These are phyloP conservation scores for Palaemon carinicauda DNA, from an alignment of 1,140 invertebrate species.

Conservation along the genomic window DNA sequence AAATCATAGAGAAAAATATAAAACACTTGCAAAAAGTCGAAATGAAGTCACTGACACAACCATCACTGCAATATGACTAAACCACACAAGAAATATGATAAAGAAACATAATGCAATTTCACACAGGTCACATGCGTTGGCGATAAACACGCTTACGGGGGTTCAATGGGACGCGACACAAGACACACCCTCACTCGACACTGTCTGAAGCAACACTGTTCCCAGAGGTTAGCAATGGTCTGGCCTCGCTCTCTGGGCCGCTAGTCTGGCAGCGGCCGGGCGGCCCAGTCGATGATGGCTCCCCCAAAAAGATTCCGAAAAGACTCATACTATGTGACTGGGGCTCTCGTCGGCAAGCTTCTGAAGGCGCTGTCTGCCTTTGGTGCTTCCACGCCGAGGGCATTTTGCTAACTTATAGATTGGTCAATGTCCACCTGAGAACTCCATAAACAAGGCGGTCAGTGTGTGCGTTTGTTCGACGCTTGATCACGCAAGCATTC, in stretches of 20 bases:
- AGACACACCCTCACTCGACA: slow-evolving; percentile 30
- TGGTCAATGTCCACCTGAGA: neutral
- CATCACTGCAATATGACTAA: neutral
- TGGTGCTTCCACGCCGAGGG: neutral
- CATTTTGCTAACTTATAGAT: neutral
- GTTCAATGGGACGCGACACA: neutral
- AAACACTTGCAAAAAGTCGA: neutral
- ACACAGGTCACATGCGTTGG: neutral
- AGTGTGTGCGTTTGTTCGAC: no score
- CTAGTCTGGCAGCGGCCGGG: neutral
- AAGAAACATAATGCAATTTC: neutral
- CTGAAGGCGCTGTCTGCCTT: slow-evolving; percentile 4
- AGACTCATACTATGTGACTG: no score
- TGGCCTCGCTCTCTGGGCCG: neutral
- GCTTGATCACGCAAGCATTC: no score
- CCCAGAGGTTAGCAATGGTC: neutral
- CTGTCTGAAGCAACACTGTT: slow-evolving; percentile 41
- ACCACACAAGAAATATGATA: neutral
- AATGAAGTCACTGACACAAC: neutral
- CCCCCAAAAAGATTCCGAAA: no score
- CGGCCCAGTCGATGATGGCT: no score
- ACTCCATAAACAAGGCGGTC: no score
- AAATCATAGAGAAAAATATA: neutral
- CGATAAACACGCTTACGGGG: neutral
- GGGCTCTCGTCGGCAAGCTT: no score